Evolutionary conservation across 2,797 vertebrate genomes (phyloP), one percentile per base, ranked within the genome.

Genomic region (Heliangelus exortis): DNA sequence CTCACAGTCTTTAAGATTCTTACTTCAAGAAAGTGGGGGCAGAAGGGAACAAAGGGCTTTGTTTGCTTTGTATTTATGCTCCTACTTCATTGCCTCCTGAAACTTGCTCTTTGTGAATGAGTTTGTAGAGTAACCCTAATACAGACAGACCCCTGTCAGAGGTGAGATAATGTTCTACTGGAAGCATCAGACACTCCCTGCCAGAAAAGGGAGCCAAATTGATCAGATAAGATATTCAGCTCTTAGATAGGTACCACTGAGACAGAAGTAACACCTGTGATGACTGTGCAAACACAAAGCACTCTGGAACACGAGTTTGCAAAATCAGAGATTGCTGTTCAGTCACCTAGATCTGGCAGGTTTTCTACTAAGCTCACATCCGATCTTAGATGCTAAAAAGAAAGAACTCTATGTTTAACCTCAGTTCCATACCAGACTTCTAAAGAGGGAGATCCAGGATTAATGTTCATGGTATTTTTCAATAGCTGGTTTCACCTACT

Each of bases 141-240:
- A 51, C 1, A 45, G 39, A 51, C 1, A 45, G 39, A 87, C 4
- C 23, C n/a, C 17, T 84, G 18, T 71, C 6, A 81, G 13, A 88
- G 21, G 34, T 0, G 0, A 89, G 67, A 78, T 9, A 8, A 66
- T 0, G 1, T 33, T 75, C 21, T 47, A 39, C 36, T 66, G 33
- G n/a, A 81, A 81, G 47, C 31, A 66, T 18, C 29, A 43, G 71
- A 47, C 21, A 33, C 34, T 51, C 65, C 61, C 10, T 75, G 43
- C 36, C 58, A 48, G 39, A 75, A 81, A 58, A 16, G 8, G 6
- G 34, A 43, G 48, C 10, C 9, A 7, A 48, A 0, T 13, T 2
- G 33, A n/a, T 26, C 54, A 87, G n/a, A 43, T 57, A 33, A 34
- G 20, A 15, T 1, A 57, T 28, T 33, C 43, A 25, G 36, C 33